Evolutionary conservation across 2,888 invertebrate genomes (phyloP), one percentile per base, ranked within the genome.

Genomic region (Pantelozetes paolii): DNA sequence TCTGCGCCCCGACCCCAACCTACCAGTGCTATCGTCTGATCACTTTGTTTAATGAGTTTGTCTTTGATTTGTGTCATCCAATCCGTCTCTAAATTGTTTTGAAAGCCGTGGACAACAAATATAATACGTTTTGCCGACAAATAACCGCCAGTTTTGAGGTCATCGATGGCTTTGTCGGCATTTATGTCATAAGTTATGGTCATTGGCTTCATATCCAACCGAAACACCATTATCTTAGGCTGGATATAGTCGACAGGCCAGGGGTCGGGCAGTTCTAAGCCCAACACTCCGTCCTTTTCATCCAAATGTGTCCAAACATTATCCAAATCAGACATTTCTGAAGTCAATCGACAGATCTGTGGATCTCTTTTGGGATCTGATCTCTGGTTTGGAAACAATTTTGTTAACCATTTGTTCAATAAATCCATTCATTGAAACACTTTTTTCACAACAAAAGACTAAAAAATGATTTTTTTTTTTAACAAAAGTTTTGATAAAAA

Each of bases 1-100:
- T 73, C 54, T 15, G 73, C 69, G 8, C 73, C 73, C 13, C 32
- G 30, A n/a, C 73, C 73, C 73, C 73, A 73, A 30, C 73, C 69
- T 1, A 73, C 30, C 28, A 70, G 28, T 1, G 73, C 73, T 15
- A 73, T 70, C 1, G 73, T 73, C 23, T 70, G 70, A 15, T 70
- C 69, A 32, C n/a, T 26, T n/a, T 40, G n/a, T 45, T 32, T 71
- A 18, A 70, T 23, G 18, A 74, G 54, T 40, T 36, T 1, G 18
- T 74, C 74, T 40, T 74, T 74, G 23, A 70, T 70, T 23, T 36
- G 1, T 15, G 50, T 69, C 45, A 74, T 30, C 74, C 74, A 74
- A 18, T 70, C 50, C 13, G 74, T 54, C n/a, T 70, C 26, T 23
- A 74, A 13, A 62, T 71, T 54, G 32, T 74, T 74, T n/a, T 70